phyloP scores from a whole-genome alignment of 64 coral and sea anemone species.

The Stichodactyla mertensii region DNA sequence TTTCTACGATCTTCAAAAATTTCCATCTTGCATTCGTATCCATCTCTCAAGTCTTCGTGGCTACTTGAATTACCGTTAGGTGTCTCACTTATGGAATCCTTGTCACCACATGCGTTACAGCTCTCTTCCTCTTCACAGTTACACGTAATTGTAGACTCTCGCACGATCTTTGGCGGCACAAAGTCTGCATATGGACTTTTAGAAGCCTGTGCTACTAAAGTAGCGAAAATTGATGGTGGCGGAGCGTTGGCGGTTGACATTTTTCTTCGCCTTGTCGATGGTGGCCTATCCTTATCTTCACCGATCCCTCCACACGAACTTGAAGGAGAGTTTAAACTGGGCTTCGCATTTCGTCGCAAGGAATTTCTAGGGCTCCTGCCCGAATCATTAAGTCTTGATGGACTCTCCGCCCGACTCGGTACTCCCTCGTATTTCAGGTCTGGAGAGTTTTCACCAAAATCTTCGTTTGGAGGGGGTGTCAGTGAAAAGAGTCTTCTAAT shows the following conservation, averaged over 20 bases:
- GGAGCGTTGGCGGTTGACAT: constrained; percentile 46
- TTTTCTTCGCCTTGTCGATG: constrained; percentile 45
- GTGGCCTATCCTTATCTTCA: neutral
- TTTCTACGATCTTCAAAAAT: neutral
- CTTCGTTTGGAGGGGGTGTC: constrained; percentile 3
- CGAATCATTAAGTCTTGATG: neutral
- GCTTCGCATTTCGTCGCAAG: neutral
- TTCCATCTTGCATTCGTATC: neutral
- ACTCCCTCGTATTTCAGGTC: neutral
- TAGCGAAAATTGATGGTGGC: constrained; percentile 68
- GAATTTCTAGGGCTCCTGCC: neutral
- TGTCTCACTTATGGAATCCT: neutral
- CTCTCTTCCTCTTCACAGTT: constrained; percentile 48
- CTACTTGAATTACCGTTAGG: neutral
- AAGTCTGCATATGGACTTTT: constrained; percentile 86
- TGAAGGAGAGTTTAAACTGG: neutral
- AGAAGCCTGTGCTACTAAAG: constrained; percentile 49
- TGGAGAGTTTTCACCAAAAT: neutral
- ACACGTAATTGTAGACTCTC: constrained; percentile 76
- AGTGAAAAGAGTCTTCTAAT: neutral
- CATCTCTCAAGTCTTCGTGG: neutral
- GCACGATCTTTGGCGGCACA: constrained; percentile 57
- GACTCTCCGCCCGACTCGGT: neutral
- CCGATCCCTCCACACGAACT: constrained; percentile 7
- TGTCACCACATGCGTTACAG: constrained; percentile 34